Evolutionary conservation across 2,113 vertebrate species (phyloP).

Genomic region (Podiceps cristatus): DNA sequence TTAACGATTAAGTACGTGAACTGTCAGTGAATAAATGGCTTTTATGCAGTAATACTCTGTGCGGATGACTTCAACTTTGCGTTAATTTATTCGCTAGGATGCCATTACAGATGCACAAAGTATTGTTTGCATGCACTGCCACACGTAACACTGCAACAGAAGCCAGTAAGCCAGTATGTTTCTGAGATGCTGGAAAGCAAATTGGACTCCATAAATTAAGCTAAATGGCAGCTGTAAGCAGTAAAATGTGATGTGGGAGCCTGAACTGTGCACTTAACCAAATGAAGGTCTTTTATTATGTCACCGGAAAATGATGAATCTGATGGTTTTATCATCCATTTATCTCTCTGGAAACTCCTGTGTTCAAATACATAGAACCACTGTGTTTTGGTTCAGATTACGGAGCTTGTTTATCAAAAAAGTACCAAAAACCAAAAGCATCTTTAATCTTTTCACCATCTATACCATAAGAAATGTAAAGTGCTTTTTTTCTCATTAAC

Average conservation of each 20-base stretch:
- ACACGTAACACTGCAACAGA: background rate
- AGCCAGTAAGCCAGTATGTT: background rate
- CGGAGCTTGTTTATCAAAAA: background rate
- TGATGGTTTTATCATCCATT: background rate
- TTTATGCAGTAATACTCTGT: background rate
- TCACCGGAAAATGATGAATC: background rate
- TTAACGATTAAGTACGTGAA: background rate
- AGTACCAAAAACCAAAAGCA: background rate
- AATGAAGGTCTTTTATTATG: background rate
- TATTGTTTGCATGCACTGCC: background rate
- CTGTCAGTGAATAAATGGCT: conserved; percentile 23
- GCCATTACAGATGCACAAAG: background rate
- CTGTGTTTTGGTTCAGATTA: background rate
- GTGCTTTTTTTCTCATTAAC: background rate
- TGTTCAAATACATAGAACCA: background rate
- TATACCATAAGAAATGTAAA: background rate
- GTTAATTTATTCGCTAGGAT: background rate
- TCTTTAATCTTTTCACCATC: background rate
- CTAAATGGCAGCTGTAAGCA: background rate
- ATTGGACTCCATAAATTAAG: background rate
- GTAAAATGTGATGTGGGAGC: background rate
- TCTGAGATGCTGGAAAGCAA: background rate
- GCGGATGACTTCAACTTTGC: background rate
- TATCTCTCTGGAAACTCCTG: background rate
- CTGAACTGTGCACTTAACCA: background rate